Conservation (phyloP, 2,797 vertebrate genomes). For the Helarctos malayanus region DNA sequence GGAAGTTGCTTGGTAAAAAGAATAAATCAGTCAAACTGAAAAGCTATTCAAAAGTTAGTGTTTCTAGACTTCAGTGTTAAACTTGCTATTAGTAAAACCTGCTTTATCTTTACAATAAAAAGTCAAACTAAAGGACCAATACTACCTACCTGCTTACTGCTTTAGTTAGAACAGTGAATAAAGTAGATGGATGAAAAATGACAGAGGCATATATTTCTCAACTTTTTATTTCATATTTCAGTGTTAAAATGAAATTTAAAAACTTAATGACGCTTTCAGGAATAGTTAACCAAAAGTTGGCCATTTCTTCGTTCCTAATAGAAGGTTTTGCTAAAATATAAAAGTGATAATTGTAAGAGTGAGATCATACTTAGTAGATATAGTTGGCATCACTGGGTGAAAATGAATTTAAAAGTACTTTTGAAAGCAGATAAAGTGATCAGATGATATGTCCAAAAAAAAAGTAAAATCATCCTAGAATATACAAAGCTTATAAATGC, state of each 20-base stretch:
- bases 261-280: conserved; percentile 13
- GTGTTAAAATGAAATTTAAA: conserved; percentile 25
- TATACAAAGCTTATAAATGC: conserved; percentile 23
- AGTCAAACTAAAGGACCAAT: neutral
- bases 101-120: conserved; percentile 11
- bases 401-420: conserved; percentile 46
- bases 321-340: conserved; percentile 37
- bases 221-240: neutral
- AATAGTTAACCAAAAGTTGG: neutral
- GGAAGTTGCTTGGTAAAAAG: neutral
- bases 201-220: neutral
- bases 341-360: conserved; percentile 20
- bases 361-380: neutral
- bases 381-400: neutral
- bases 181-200: neutral
- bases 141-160: neutral
- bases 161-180: neutral
- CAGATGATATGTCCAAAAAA: neutral
- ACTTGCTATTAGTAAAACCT: neutral
- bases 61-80: conserved; percentile 37
- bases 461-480: neutral
- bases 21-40: neutral
- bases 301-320: neutral
- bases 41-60: neutral
- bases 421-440: conserved; percentile 3